phyloP scores from a whole-genome alignment of 2,113 vertebrate species.

The Silurus meridionalis region DNA sequence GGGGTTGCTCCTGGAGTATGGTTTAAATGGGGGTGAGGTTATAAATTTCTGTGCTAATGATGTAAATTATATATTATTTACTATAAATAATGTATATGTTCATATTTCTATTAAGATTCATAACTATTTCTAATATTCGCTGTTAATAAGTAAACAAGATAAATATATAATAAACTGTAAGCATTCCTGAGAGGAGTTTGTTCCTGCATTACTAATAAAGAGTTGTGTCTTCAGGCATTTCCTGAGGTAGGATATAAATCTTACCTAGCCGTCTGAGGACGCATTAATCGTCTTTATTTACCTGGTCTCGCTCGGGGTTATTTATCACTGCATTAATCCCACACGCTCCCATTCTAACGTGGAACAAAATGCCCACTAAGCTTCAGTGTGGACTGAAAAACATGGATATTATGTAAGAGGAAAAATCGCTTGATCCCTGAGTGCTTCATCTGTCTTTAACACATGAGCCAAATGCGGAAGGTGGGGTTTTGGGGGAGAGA shows the following conservation, averaged over 20 bases:
- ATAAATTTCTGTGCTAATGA: too few species aligned
- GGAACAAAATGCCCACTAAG: background rate
- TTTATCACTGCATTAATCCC: slow-evolving; percentile 1
- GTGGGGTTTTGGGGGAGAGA: background rate
- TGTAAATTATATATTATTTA: too few species aligned
- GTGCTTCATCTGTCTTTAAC: background rate
- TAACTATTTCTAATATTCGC: background rate
- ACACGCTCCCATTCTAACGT: background rate
- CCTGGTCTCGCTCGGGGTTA: slow-evolving; percentile 8
- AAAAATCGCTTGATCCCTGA: background rate
- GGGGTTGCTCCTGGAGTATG: background rate
- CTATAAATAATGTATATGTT: too few species aligned
- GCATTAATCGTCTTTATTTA: slow-evolving; percentile 1
- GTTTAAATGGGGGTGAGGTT: background rate
- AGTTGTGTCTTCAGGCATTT: slow-evolving; percentile 2
- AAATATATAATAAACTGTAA: background rate
- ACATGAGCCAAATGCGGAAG: background rate
- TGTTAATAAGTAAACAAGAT: background rate
- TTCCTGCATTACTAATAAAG: background rate
- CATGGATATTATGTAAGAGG: background rate
- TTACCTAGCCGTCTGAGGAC: background rate
- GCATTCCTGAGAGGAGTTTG: background rate
- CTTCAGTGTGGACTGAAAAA: background rate
- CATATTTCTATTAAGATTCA: background rate
- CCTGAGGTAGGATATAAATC: background rate